Evolutionary conservation across 2,113 vertebrate species (phyloP), one percentile per base, ranked within the genome.

Genomic region (Xiphias gladius): DNA sequence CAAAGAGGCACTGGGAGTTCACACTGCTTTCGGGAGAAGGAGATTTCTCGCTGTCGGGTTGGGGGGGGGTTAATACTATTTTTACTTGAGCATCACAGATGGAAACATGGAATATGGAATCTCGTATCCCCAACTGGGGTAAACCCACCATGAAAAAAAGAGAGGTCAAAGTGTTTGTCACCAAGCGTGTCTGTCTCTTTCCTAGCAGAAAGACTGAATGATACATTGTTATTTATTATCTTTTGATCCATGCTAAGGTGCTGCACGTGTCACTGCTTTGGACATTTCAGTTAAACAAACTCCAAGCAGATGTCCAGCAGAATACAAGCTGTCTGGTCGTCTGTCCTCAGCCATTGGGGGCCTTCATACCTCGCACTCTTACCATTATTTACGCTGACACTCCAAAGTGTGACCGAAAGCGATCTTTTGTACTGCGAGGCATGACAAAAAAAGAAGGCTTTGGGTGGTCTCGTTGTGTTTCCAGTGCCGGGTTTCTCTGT

Each of bases 391-490:
- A 89, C 66, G 71, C 63, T 79, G 86, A 92, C 87, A 83, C 79
- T 84, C 82, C 55, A 79, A 90, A 89, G 87, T 82, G 69, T 73
- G 78, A 83, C 83, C 73, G 39, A 88, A 88, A 85, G 67, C 20
- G 46, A 80, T 83, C 75, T 62, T 17, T 2, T 82, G 43, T 76
- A 76, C 83, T 59, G 59, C 11, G 24, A 37, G 48, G 28, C 76
- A 61, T 3, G 54, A 76, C 62, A 35, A 35, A 22, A 80, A 91
- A 82, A 70, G 63, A 48, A 65, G 83, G 62, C 71, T 78, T 72
- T 89, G 87, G 93, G 91, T 93, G 87, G 90, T 92, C 91, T 82
- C 32, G 61, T 81, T 86, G 80, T 85, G 80, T 83, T 86, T 86
- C 26, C 50, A 54, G 41, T 58, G 68, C 81, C 41, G 61, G 65